Conservation (phyloP, 2,113 vertebrate genomes). For the Zosterops lateralis region DNA sequence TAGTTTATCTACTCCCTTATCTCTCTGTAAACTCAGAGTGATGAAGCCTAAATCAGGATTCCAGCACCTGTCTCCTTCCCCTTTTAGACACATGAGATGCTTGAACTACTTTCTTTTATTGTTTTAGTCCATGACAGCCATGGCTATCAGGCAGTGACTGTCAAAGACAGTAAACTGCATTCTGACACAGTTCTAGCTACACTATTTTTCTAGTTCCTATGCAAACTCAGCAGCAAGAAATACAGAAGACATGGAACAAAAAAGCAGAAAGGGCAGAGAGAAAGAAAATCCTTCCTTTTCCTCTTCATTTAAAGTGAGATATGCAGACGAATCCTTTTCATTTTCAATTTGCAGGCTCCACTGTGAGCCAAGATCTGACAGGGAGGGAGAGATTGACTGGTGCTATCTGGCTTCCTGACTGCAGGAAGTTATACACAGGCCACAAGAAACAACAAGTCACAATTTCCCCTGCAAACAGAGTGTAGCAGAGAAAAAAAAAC, state of each 20-base stretch:
- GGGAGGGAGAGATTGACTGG: background rate
- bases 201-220: background rate
- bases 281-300: constrained; percentile 19
- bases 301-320: background rate
- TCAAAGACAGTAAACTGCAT: background rate
- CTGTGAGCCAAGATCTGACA: background rate
- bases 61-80: background rate
- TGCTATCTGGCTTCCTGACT: constrained; percentile 7
- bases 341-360: constrained; percentile 11
- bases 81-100: background rate
- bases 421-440: background rate
- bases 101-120: background rate
- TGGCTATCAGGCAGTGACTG: background rate
- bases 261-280: background rate
- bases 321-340: constrained; percentile 23
- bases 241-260: background rate
- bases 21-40: background rate
- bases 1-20: background rate
- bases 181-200: background rate
- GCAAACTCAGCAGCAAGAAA: constrained; percentile 17
- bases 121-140: background rate
- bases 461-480: background rate
- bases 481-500: background rate
- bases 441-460: background rate
- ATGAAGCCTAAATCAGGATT: background rate